These are phyloP conservation scores for Therioaphis trifolii DNA, from an alignment of 2,888 invertebrate genomes.

Conservation along the genomic window DNA sequence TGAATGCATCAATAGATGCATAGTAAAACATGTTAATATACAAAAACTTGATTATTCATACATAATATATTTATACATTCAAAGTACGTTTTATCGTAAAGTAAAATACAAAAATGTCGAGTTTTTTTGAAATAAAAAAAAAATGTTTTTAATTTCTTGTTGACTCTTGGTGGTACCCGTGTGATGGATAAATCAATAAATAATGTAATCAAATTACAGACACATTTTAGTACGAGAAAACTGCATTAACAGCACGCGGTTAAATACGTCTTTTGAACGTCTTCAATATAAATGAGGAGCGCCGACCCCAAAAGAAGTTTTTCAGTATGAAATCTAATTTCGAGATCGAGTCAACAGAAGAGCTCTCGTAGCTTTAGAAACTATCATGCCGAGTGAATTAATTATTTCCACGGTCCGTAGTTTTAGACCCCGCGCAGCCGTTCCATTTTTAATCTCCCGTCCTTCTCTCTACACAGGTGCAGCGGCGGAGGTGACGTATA, in stretches of 20 bases:
- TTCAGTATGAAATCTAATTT: not conserved
- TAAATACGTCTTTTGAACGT: not conserved
- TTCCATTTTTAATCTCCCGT: constrained; percentile 17
- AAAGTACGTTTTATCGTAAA: no score
- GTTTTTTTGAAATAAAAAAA: not conserved
- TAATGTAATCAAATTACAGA: not conserved
- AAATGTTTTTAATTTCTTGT: not conserved
- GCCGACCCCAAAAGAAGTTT: constrained; percentile 14
- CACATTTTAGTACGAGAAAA: not conserved
- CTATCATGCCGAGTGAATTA: not conserved
- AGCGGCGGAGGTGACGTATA: no score
- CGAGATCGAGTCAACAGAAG: not conserved
- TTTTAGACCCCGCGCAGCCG: not conserved
- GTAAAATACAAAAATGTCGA: no score
- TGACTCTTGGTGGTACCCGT: not conserved
- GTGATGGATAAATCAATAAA: no score
- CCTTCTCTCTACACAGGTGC: no score
- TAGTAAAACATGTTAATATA: not conserved
- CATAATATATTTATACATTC: no score
- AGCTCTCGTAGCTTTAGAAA: not conserved
- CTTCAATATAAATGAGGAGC: constrained; percentile 20
- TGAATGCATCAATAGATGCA: not conserved
- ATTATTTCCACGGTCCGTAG: constrained; percentile 13
- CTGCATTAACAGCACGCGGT: not conserved
- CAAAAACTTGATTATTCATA: not conserved